phyloP scores from a whole-genome alignment of 1,140 invertebrate species.

The Neodiprion fabricii region DNA sequence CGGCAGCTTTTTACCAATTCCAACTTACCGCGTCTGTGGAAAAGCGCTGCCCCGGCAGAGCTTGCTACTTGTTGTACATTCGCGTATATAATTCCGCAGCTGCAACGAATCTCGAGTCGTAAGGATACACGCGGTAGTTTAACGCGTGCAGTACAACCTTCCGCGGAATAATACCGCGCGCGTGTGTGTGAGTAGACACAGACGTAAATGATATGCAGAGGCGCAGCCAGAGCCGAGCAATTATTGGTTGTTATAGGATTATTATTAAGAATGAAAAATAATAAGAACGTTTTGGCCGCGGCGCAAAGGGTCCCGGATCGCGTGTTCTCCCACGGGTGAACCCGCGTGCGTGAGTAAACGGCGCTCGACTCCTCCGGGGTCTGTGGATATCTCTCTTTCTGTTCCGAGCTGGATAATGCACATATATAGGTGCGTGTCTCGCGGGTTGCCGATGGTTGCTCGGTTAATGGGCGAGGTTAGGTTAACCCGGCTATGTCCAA shows the following conservation, averaged over 20 bases:
- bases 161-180: too few species aligned
- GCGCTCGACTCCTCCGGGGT: background rate
- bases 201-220: background rate
- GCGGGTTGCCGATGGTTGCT: background rate
- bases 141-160: too few species aligned
- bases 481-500: background rate
- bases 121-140: too few species aligned
- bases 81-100: too few species aligned
- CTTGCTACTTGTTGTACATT: too few species aligned
- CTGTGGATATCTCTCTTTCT: background rate
- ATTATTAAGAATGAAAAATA: constrained; percentile 2
- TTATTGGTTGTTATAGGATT: constrained; percentile 8
- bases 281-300: background rate
- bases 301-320: background rate
- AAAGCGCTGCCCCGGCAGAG: too few species aligned
- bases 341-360: constrained; percentile 1
- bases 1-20: too few species aligned
- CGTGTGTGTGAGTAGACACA: too few species aligned
- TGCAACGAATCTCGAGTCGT: too few species aligned
- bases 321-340: constrained; percentile 6
- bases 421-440: too few species aligned
- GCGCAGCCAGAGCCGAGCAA: constrained; percentile 6
- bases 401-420: too few species aligned
- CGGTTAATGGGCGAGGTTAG: background rate
- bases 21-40: too few species aligned